Percentiles rank a stretch among this genome's conserved stretches.
Evolutionary conservation across 2,113 vertebrate genomes (phyloP).

Genomic region (Trematomus loennbergii): DNA sequence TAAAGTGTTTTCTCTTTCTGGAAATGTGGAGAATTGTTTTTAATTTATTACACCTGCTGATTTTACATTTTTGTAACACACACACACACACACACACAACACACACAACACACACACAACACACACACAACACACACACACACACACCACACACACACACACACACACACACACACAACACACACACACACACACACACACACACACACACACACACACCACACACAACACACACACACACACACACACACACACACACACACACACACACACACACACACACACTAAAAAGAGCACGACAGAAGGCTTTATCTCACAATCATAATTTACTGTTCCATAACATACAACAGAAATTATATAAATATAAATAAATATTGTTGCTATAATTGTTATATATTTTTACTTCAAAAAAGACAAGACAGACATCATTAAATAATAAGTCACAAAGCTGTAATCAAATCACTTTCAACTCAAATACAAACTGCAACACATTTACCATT

Average conservation of each 20-base stretch:
- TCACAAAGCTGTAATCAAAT: conserved; percentile 45
- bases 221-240: background rate
- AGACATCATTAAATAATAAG: conserved; percentile 54
- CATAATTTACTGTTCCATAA: conserved; percentile 76
- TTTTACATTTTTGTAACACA: too few relatives aligned
- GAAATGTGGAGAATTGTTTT: background rate
- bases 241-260: background rate
- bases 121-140: background rate
- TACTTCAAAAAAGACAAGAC: conserved; percentile 70
- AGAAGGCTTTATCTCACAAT: conserved; percentile 68
- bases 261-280: conserved; percentile 4
- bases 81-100: background rate
- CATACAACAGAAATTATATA: conserved; percentile 80
- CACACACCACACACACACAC: background rate
- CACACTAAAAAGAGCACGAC: background rate
- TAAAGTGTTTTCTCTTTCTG: background rate
- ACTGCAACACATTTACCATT: background rate
- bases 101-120: background rate
- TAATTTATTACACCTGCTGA: too few relatives aligned
- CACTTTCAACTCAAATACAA: conserved; percentile 45
- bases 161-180: conserved; percentile 7
- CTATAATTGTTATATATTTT: conserved; percentile 64
- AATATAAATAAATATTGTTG: conserved; percentile 78
- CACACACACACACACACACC: background rate
- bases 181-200: background rate